Conservation (phyloP, 2,113 vertebrate species). For the Willisornis vidua region DNA sequence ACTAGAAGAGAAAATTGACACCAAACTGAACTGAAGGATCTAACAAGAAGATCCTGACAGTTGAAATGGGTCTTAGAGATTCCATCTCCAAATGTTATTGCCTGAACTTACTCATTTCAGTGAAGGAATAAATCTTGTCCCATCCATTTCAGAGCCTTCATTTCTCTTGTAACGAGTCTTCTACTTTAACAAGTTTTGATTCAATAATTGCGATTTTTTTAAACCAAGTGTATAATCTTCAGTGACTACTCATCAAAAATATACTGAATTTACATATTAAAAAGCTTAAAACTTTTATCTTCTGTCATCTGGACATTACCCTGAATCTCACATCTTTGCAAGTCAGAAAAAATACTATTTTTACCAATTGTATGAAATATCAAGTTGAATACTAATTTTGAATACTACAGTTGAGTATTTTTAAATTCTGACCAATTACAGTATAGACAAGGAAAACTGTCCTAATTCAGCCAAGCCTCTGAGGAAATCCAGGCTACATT, state of each 20-base stretch:
- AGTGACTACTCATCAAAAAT: background rate
- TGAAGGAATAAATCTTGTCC: background rate
- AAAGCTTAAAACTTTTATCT: background rate
- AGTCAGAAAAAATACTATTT: background rate
- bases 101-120: background rate
- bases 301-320: background rate
- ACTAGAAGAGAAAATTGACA: constrained; percentile 41
- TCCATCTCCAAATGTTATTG: constrained; percentile 45
- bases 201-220: background rate
- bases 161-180: background rate
- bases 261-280: background rate
- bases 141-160: background rate
- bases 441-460: background rate
- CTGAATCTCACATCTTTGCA: background rate
- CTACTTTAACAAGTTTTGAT: background rate
- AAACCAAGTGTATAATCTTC: background rate
- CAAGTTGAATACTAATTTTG: background rate
- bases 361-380: background rate
- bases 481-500: background rate
- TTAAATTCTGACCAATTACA: background rate
- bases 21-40: constrained; percentile 4
- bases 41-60: constrained; percentile 21
- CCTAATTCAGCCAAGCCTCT: background rate
- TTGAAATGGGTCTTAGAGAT: background rate
- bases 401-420: background rate